phyloP scores from a whole-genome alignment of 2,797 vertebrate species.

The Sphaeramia orbicularis region DNA sequence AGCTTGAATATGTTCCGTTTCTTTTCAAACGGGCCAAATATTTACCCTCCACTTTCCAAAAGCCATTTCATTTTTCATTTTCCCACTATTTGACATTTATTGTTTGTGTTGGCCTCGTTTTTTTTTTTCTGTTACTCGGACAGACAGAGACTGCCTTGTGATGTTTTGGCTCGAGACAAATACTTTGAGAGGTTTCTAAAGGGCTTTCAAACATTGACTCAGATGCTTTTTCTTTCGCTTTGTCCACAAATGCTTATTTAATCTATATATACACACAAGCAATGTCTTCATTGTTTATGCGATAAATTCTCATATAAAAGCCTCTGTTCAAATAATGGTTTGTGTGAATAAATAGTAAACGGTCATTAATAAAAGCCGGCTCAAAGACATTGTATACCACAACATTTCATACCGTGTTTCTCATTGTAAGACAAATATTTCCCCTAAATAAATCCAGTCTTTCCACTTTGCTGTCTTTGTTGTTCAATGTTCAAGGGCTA shows the following conservation, averaged over 20 bases:
- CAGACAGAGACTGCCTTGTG: conserved; percentile 22
- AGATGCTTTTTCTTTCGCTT: conserved; percentile 7
- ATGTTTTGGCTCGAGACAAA: conserved; percentile 56
- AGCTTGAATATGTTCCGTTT: conserved; percentile 17
- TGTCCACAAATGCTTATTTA: conserved; percentile 17
- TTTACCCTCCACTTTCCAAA: conserved; percentile 57
- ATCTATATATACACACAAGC: conserved; percentile 5
- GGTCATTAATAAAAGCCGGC: background rate
- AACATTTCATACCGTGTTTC: no score
- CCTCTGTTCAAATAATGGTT: background rate
- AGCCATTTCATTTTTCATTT: conserved; percentile 57
- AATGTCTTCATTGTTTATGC: background rate
- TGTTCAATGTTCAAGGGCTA: no score
- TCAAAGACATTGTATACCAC: no score
- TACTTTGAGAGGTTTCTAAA: conserved; percentile 29
- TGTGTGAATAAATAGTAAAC: background rate
- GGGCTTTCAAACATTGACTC: conserved; percentile 35
- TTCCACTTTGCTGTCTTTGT: no score
- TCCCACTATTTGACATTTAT: conserved; percentile 44
- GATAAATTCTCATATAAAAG: background rate
- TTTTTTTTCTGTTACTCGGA: conserved; percentile 14
- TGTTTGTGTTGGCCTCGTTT: conserved; percentile 48
- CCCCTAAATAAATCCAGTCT: no score
- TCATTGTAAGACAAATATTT: no score
- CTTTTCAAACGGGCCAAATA: conserved; percentile 43